Evolutionary conservation across 2,797 vertebrate genomes (phyloP), one percentile per base, ranked within the genome.

Genomic region (Gadopsis bispinosus): DNA sequence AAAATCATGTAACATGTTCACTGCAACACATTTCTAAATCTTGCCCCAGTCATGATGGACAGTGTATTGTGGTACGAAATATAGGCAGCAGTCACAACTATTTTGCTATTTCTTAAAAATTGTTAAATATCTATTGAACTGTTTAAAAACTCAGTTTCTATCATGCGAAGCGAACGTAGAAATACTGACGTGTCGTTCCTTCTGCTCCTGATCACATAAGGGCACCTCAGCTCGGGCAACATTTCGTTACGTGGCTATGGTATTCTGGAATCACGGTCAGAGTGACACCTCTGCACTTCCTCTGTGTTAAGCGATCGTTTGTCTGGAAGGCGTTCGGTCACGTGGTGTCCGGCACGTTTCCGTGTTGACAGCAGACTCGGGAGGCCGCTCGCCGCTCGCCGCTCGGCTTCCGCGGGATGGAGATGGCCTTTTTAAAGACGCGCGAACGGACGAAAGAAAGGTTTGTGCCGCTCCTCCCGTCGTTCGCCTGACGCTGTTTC

Each of bases 401-500:
- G 26, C 26, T 26, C 26, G 26, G 26, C 26, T 26, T 26, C 26
- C 26, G 26, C 26, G 26, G 26, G 84, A 91, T 84, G 88, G 56
- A 60, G 83, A 96, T 96, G 95, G 94, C 95, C 22, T 95, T 95
- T 82, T 71, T 96, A 66, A 92, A 87, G 84, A 93, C 85, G 35
- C 93, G 80, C 59, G 92, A 93, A 37, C 91, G 93, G 33, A 85
- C 83, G 3, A 95, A 94, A 88, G 95, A 95, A 79, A 94, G 95
- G 95, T 96, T 48, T 37, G 87, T 89, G 14, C 10, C 31, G 2
- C 41, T 56, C 1, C 59, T 1, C 17, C n/a, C 58, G 8, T n/a
- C 12, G 20, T 58, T 41, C 16, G 5, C 54, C 0, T 7, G 2
- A 1, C 16, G 8, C 9, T 53, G 4, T n/a, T 9, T 35, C 58